Evolutionary conservation across 1,140 invertebrate species (phyloP).

Genomic region (Aphaenogaster rudis): DNA sequence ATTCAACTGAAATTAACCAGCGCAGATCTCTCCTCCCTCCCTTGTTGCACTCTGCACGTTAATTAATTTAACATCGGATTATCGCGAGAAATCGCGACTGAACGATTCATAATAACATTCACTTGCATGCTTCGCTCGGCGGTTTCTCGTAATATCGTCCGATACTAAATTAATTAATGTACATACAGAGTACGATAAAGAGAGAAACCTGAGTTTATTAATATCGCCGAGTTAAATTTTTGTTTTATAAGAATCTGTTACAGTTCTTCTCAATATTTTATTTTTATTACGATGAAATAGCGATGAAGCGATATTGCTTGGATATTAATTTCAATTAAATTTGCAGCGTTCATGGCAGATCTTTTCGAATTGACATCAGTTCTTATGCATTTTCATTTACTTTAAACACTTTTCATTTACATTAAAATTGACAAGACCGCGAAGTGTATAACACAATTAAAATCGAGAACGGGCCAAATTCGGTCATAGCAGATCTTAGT

Average conservation of each 20-base stretch:
- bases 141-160: background rate
- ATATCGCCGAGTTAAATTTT: constrained; percentile 13
- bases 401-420: background rate
- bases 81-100: constrained; percentile 31
- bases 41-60: background rate
- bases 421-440: too few relatives aligned
- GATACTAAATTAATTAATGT: constrained; percentile 35
- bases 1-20: background rate
- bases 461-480: too few relatives aligned
- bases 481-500: too few relatives aligned
- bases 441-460: too few relatives aligned
- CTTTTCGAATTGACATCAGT: background rate
- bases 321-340: constrained; percentile 31
- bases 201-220: constrained; percentile 1
- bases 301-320: background rate
- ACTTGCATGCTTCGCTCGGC: background rate
- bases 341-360: background rate
- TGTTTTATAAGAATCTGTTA: background rate
- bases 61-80: constrained; percentile 53
- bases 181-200: background rate
- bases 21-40: background rate
- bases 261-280: constrained; percentile 4
- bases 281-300: background rate
- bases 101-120: constrained; percentile 32
- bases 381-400: background rate